Base-by-base conservation (phyloP, 1,140 invertebrate genomes). In the Choristoneura fumiferana region DNA sequence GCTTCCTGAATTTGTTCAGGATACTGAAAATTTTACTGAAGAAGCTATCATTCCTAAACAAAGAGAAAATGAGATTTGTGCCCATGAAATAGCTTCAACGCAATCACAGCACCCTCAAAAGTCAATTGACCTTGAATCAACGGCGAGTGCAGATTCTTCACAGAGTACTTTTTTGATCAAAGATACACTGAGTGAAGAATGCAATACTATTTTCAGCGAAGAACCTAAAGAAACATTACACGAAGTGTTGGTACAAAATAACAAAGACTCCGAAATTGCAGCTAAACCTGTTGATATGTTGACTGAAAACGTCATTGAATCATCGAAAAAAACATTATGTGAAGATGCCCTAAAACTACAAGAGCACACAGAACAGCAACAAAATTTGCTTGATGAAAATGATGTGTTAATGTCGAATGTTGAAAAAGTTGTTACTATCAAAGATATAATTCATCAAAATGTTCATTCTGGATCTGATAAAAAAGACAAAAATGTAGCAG, bases 391-490 rank as follows among this genome's bases (percentile, higher is more conserved):
- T 29, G 22, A n/a, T 22, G 17, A 49, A 14, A 33, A 29, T 49
- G 43, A 33, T 0, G 18, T 22, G 8, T 8, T 29, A 29, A 49
- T 29, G 6, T n/a, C n/a, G 22, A 57, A 69, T 37, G 15, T 34
- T 15, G 58, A 57, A 61, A 55, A 65, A 43, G 40, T 36, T 38
- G 53, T 43, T 29, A 45, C 58, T 52, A 57, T 64, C 38, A 58
- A 64, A 61, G 56, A 61, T 33, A 59, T 55, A 12, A 45, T 29
- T 62, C 38, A 65, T 58, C 54, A 60, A 61, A 65, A 40, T 12
- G 34, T 58, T 56, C 56, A 12, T 38, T 45, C 36, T 49, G 61
- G 55, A 63, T 68, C 63, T 67, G 66, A 70, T 45, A 56, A 6
- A 14, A 49, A 49, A 22, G 49, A 17, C 29, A 60, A 40, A 39